Base-by-base conservation (phyloP, 2,797 vertebrate species). In the Acrossocheilus wenchowensis region DNA sequence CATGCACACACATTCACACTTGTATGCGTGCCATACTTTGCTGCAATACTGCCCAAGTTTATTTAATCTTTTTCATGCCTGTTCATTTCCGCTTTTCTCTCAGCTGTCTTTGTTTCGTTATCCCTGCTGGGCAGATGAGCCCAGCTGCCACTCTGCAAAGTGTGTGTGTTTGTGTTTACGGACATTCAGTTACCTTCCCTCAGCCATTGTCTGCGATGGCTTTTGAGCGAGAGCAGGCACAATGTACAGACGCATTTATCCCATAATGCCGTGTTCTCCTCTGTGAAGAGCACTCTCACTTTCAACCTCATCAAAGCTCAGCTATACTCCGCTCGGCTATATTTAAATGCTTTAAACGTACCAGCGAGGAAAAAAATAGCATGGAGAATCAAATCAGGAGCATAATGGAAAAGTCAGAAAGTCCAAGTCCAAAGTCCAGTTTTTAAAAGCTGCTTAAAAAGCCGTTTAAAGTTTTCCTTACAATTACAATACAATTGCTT, bases 31-130 rank as follows among this genome's bases (percentile, higher is more conserved):
- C 48, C 43, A 34, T 69, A 66, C 36, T 30, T 85, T 34, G 74
- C 6, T 68, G 45, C 73, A 11, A 43, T 78, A 48, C 50, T 3
- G 11, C 36, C 66, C n/a, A 80, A 57, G 66, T 72, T 69, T 78
- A 71, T 85, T 79, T 69, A 15, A 60, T 57, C 48, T 79, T 68
- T 72, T 54, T 85, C 75, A 75, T 74, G 60, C 7, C 19, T 15
- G n/a, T 23, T 73, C 69, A 41, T 83, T 62, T 17, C 48, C 8
- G 19, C 80, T 78, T 81, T 79, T 85, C 74, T 87, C 43, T 78
- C 66, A 57, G 75, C 85, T 75, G 85, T 75, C 83, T 84, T n/a
- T 81, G 80, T 85, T 72, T 82, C 4, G 45, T 82, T 86, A 81
- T 86, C 85, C 69, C 60, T 57, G 60, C 39, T 0, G 36, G 82